Base-by-base conservation (phyloP, 1,140 invertebrate genomes). In the Eupristina koningsbergeri region DNA sequence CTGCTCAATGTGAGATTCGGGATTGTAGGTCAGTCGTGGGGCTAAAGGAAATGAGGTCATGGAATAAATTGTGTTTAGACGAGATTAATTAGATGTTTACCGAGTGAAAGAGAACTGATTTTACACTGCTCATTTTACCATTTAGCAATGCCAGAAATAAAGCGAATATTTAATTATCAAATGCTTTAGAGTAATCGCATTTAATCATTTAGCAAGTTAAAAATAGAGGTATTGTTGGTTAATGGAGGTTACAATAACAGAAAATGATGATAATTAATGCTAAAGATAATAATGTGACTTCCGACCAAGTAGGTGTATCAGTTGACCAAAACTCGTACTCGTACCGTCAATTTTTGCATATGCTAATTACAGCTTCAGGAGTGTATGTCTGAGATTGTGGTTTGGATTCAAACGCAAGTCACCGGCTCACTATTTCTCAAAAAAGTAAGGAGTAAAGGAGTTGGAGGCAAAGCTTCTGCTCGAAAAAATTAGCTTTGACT, bases 401-500 rank as follows among this genome's bases (percentile, higher is more conserved):
- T 15, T 9, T 26, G 13, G 13, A 5, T 1, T 26, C 19, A 26
- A 26, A 5, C 9, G 22, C 2, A 26, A 58, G 11, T 53, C 19
- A 3, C 26, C 1, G 22, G 53, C 3, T 26, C 26, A 13, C 53
- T 58, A 58, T 19, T n/a, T n/a, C 6, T 89, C 87, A 86, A 87
- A 91, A 90, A 85, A 86, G 80, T 76, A 84, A 81, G 80, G 83
- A 84, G 80, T 17, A 15, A 17, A 8, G 9, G 47, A 2, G 15
- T 45, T 45, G 6, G 6, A 6, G 41, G 41, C 6, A 13, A 85
- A 76, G 84, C 81, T 80, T 67, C 36, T 29, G 34, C 19, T 41
- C 45, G 34, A 17, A 39, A 85, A 89, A 92, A 92, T 91, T 50
- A 91, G 92, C 92, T 92, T 90, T 91, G 91, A 91, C 89, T 58